Base-by-base conservation (phyloP, 1,140 invertebrate species). In the Pararge aegeria region DNA sequence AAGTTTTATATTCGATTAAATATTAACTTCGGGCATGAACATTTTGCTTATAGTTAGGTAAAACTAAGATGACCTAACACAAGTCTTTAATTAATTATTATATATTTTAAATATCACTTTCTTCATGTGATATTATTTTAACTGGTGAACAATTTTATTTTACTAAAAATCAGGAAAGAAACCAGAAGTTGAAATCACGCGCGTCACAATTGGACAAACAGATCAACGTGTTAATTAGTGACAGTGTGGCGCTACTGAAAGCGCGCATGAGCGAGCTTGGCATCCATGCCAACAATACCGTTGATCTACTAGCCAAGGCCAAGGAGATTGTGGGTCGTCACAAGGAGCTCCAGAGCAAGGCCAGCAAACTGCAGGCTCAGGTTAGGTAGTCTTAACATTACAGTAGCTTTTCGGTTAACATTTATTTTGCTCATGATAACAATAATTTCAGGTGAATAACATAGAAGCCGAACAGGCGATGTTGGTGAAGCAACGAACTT, bases 291-390 rank as follows among this genome's bases (percentile, higher is more conserved):
- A 95, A 94, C 27, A 95, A 93, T 55, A 95, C 96, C 0, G 94
- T 95, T 27, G 97, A 98, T 86, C 90, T 98, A 49, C 90, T 98
- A 9, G 93, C 94, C 0, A 97, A 97, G 86, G 96, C 97, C 20
- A 98, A 98, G 85, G 96, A 97, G 87, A 98, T 98, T 67, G 96
- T 98, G 5, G 92, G 96, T 40, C 91, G 95, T 30, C 97, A 98
- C 76, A 98, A 97, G 80, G 96, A 98, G 73, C 87, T 98, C 15
- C 96, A 98, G 90, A 94, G 94, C 38, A 95, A 96, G 85, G 95
- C 95, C 0, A 94, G 94, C 70, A 95, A 94, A 77, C 87, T 98
- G 37, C 95, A 97, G 75, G 92, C 93, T 15, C 94, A 97, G 90
- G 96, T 98, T 38, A 62, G 37, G 52, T 24, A 2, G 29, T 42